Base-by-base conservation (phyloP, 2,113 vertebrate species). In the Pseudorasbora parva region DNA sequence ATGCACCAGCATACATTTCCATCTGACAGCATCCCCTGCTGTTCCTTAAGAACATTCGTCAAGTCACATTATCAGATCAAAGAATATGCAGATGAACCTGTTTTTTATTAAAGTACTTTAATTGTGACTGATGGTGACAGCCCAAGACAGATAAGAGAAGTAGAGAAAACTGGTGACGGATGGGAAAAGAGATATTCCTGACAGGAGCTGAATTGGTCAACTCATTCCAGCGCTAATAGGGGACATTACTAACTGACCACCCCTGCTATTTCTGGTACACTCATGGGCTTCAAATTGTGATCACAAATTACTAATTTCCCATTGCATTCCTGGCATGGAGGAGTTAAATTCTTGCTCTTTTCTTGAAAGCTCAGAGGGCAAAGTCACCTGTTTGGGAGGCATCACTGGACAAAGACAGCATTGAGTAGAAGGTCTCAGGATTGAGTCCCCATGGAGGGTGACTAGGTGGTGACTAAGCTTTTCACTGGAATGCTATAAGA, bases 61-160 rank as follows among this genome's bases (percentile, higher is more conserved):
- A 56, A 45, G 30, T 54, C 82, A 82, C 84, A 88, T 89, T 91
- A 90, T 80, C 91, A 90, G 85, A 84, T 92, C 90, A 93, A 93
- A 86, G 84, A 85, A 62, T 68, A 84, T 82, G 89, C 91, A 92
- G 88, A 92, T 92, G 88, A 86, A 76, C 87, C 84, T 84, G 85
- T 57, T 86, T 90, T 60, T 57, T 71, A 57, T 71, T 21, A 59
- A 57, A 79, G 37, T 27, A 37, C 33, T 72, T 72, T 64, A 75
- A 49, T 45, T 57, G 17, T 69, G 74, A 69, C 41, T 60, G 62
- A 78, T 76, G 54, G 33, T 66, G 72, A 82, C 75, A 43, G 21
- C 73, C 27, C 1, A 54, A 51, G 43, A 54, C 12, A 33, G 56
- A 57, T 23, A 41, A 21, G 10, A 60, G 54, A 30, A n/a, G 37